Base-by-base conservation (phyloP, 2,888 invertebrate genomes). In the Cerastis leucographa region DNA sequence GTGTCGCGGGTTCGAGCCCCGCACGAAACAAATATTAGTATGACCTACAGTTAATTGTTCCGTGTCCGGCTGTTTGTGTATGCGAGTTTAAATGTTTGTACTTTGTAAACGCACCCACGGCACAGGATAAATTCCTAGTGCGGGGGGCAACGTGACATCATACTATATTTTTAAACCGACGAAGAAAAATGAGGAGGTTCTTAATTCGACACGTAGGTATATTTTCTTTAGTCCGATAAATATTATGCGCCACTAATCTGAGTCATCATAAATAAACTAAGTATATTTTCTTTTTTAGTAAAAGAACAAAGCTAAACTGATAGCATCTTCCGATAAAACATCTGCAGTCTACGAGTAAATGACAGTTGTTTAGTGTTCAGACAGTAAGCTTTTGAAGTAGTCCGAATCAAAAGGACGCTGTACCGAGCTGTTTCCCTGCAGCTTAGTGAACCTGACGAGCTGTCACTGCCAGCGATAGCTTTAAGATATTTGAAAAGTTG, bases 241-340 rank as follows among this genome's bases (percentile, higher is more conserved):
- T 2, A 62, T 12, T 62, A 40, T n/a, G 12, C n/a, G 40, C 3
- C 4, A 17, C 42, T n/a, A 29, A 35, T 61, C 29, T 61, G 42
- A 42, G 14, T n/a, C 62, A 64, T 64, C 8, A 17, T n/a, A 64
- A 64, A 64, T 42, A 42, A 64, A 42, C 64, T 4, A 14, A 14
- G 0, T n/a, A n/a, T n/a, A n/a, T n/a, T n/a, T 40, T n/a, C 1
- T 1, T 44, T 78, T 61, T 46, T n/a, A 40, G 64, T 54, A 67
- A 83, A 83, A 80, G 78, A 83, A 83, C 56, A 82, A 80, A 82
- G 82, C 4, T 35, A 14, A 49, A 70, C 25, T 17, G n/a, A n/a
- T n/a, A n/a, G n/a, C n/a, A 65, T 68, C 56, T 68, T 67, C 35
- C 49, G 62, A 75, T 79, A 76, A 70, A 56, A 77, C 54, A 61